Base-by-base conservation (phyloP, 2,888 invertebrate species). In the Drosophila acutilabella region DNA sequence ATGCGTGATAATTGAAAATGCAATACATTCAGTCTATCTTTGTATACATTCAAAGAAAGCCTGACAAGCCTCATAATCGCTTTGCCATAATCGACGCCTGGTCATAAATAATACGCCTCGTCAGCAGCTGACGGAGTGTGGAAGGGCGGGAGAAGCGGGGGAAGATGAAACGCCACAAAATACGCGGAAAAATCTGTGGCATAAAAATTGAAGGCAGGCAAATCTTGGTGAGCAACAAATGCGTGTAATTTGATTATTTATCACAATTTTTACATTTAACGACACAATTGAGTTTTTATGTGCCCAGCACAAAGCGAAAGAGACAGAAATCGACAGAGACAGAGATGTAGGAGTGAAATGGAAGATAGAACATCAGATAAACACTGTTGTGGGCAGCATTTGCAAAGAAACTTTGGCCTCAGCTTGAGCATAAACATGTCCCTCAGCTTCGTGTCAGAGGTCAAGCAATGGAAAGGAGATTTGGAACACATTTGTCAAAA, bases 161-260 rank as follows among this genome's bases (percentile, higher is more conserved):
- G 10, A 30, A 30, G 11, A 41, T 13, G 23, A 66, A 66, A 59
- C 53, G 50, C 62, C 45, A 48, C 45, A 58, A 58, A 62, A 66
- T 58, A 47, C 48, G 47, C 38, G 23, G 7, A 33, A 74, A 76
- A 67, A 67, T 74, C 67, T 67, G 47, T 44, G 60, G 57, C 76
- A 78, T 80, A 68, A 72, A 79, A 78, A 64, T 64, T 71, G 58
- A 74, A 72, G 66, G 68, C 66, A 47, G 60, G 62, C 52, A 65
- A 78, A 85, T 88, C 79, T 71, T 73, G 64, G 68, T 68, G 42
- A 67, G 68, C 78, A 84, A 79, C 71, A 84, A 89, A 80, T 78
- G 81, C 87, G 71, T 87, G 81, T 89, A 89, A 86, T 86, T 86
- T 86, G 89, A 89, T 86, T 86, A 89, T 89, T 89, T 88, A 86